These are phyloP conservation scores for Stenopsyche tienmushanensis DNA, from an alignment of 1,140 invertebrate genomes.

Conservation along the genomic window DNA sequence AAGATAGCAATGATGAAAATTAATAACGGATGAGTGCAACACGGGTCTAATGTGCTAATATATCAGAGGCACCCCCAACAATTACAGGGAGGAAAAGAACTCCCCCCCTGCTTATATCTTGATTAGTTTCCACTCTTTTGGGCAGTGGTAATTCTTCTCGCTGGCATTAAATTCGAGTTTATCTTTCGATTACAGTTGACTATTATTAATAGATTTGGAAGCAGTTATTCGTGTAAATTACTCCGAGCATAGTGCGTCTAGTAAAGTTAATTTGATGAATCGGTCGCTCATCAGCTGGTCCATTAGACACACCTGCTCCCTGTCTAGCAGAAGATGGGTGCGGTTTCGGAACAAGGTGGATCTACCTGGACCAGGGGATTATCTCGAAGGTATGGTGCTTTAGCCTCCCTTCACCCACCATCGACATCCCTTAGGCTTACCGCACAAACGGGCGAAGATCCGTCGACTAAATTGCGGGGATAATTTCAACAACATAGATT, in stretches of 20 bases:
- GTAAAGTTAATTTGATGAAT: slow-evolving; percentile 24
- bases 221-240: slow-evolving; percentile 5
- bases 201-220: slow-evolving; percentile 13
- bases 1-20: slow-evolving; percentile 10
- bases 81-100: not conserved
- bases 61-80: not conserved
- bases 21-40: not conserved
- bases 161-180: not conserved
- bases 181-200: not conserved
- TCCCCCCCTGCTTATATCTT: no score
- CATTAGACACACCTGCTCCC: slow-evolving; percentile 15
- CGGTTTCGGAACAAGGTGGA: not conserved
- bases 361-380: not conserved
- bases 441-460: no score
- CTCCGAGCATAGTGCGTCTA: not conserved
- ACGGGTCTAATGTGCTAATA: not conserved
- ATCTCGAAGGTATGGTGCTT: no score
- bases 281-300: slow-evolving; percentile 18
- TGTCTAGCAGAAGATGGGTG: not conserved
- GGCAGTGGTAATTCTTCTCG: no score
- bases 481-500: no score
- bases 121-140: no score
- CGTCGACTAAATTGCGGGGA: no score
- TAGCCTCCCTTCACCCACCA: no score
- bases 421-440: no score